A percentile compares a stretch with the other conserved stretches of the same genome.
Evolutionary conservation across 2,113 vertebrate genomes (phyloP).

Genomic region (Gymnocephalus cernua): DNA sequence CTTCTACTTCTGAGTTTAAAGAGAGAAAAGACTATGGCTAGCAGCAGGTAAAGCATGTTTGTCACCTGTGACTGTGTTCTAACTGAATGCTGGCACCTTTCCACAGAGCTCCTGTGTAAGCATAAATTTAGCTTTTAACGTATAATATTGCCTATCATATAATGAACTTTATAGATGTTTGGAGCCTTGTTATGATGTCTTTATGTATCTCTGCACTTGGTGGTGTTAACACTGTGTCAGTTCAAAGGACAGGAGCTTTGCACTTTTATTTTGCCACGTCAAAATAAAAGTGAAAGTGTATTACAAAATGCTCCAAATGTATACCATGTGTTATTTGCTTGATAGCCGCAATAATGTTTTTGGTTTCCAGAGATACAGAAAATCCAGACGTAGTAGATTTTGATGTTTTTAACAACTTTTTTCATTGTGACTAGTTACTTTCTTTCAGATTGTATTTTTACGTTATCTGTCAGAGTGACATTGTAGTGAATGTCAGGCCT

Average conservation of each 20-base stretch:
- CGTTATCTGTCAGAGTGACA: background rate
- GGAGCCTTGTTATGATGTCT: background rate
- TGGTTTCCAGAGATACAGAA: background rate
- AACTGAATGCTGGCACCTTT: background rate
- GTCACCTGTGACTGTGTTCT: background rate
- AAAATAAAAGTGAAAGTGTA: slow-evolving; percentile 18
- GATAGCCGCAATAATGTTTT: background rate
- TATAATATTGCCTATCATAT: background rate
- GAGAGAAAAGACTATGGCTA: background rate
- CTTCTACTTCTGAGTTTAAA: background rate
- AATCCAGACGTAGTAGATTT: background rate
- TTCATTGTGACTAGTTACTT: background rate
- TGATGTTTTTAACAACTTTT: background rate
- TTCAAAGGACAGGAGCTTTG: background rate
- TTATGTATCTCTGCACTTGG: background rate
- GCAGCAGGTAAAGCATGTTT: slow-evolving; percentile 15
- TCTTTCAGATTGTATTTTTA: background rate
- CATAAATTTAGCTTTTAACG: background rate
- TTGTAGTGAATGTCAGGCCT: background rate
- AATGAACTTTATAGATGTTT: background rate
- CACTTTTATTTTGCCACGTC: background rate
- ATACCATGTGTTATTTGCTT: background rate
- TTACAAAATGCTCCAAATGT: background rate
- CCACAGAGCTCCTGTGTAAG: background rate
- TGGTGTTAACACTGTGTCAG: background rate